Evolutionary conservation across 2,113 vertebrate species (phyloP).

Genomic region (Limnothrissa miodon): DNA sequence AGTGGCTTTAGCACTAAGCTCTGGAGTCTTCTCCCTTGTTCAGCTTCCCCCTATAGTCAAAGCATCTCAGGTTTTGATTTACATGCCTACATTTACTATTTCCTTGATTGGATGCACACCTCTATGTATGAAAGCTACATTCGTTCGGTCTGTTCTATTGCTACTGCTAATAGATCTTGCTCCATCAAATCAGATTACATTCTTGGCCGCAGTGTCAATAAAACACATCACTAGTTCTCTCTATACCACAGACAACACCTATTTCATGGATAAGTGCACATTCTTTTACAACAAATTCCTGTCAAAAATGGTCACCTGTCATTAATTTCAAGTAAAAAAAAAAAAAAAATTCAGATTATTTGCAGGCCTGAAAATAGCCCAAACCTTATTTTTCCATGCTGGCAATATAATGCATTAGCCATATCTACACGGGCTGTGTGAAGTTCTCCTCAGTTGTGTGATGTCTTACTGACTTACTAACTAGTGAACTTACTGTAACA

Average conservation of each 20-base stretch:
- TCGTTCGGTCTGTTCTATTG: not conserved
- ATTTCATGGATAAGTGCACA: not conserved
- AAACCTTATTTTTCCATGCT: not conserved
- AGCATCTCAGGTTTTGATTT: not conserved
- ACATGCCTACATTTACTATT: not conserved
- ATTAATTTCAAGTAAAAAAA: not conserved
- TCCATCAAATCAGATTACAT: not conserved
- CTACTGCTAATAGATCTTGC: not conserved
- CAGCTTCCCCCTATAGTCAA: not conserved
- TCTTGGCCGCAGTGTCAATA: too few relatives aligned
- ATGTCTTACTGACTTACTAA: not conserved
- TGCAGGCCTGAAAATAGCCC: not conserved
- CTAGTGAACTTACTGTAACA: too few relatives aligned
- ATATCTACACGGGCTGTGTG: not conserved
- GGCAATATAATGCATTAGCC: too few relatives aligned
- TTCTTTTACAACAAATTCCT: not conserved
- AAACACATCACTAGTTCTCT: too few relatives aligned
- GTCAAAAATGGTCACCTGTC: not conserved
- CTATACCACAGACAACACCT: not conserved
- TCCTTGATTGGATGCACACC: not conserved
- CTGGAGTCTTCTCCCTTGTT: not conserved
- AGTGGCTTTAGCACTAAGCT: not conserved
- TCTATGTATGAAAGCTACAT: not conserved
- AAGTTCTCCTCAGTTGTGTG: not conserved
- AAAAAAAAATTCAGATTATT: not conserved